Percentiles rank a stretch among this genome's conserved stretches.
phyloP scores from a whole-genome alignment of 1,140 invertebrate genomes.

The Sarcophaga bullata region DNA sequence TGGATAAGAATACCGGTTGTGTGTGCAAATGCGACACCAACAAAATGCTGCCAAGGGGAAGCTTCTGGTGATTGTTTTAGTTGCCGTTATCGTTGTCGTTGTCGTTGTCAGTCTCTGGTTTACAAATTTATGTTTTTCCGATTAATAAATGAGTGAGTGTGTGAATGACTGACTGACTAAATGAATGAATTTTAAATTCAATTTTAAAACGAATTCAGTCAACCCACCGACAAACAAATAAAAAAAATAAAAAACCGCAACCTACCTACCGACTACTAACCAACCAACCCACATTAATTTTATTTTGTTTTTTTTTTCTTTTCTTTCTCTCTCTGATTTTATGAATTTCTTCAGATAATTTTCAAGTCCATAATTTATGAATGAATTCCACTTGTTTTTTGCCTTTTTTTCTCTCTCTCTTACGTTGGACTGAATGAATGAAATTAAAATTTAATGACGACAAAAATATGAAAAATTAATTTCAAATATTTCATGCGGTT shows the following conservation, averaged over 20 bases:
- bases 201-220: no score
- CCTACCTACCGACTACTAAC: background rate
- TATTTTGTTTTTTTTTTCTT: background rate
- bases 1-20: background rate
- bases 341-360: no score
- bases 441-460: no score
- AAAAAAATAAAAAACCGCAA: background rate
- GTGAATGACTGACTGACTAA: background rate
- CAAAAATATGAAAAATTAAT: no score
- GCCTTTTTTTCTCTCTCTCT: no score
- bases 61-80: background rate
- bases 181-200: background rate
- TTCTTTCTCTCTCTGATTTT: no score
- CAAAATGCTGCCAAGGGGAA: background rate
- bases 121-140: background rate
- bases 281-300: conserved; percentile 8
- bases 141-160: background rate
- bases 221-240: no score
- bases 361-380: no score
- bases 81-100: background rate
- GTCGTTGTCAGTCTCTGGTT: background rate
- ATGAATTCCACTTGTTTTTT: no score
- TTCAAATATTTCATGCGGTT: no score
- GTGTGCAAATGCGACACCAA: background rate
- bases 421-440: no score